Conservation (phyloP, 2,113 vertebrate genomes). For the Ceyx cyanopectus region DNA sequence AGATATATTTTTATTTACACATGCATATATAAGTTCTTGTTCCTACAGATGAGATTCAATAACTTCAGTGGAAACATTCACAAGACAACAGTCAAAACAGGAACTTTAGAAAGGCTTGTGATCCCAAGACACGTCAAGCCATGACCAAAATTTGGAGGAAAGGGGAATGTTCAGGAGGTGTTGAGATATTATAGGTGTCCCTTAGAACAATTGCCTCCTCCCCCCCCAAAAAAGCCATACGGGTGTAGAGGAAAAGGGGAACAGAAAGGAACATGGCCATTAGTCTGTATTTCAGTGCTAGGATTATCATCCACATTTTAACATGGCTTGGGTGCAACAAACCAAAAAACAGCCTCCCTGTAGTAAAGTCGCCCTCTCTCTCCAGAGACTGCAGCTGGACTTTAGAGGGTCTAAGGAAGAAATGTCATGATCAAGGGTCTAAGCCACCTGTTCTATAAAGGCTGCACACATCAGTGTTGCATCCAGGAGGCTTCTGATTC, state of each 20-base stretch:
- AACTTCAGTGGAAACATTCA: neutral
- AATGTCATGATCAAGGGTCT: neutral
- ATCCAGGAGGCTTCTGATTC: neutral
- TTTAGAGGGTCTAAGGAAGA: neutral
- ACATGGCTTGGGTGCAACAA: neutral
- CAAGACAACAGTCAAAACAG: neutral
- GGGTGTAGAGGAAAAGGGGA: neutral
- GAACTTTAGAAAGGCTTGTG: neutral
- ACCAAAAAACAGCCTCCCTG: neutral
- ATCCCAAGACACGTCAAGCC: neutral
- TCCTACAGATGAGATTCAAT: neutral
- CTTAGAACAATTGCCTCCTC: neutral
- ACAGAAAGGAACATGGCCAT: neutral
- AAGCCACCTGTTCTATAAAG: neutral
- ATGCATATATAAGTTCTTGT: neutral
- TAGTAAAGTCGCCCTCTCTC: neutral
- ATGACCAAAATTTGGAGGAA: neutral
- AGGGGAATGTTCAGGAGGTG: neutral
- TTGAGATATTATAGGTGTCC: neutral
- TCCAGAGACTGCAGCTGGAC: neutral
- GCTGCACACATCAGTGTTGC: neutral
- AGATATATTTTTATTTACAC: neutral
- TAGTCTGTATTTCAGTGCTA: neutral
- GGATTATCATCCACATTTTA: neutral
- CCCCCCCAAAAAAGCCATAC: accelerated